Evolutionary conservation across 2,113 vertebrate species (phyloP), one percentile per base, ranked within the genome.

Genomic region (Phainopepla nitens): DNA sequence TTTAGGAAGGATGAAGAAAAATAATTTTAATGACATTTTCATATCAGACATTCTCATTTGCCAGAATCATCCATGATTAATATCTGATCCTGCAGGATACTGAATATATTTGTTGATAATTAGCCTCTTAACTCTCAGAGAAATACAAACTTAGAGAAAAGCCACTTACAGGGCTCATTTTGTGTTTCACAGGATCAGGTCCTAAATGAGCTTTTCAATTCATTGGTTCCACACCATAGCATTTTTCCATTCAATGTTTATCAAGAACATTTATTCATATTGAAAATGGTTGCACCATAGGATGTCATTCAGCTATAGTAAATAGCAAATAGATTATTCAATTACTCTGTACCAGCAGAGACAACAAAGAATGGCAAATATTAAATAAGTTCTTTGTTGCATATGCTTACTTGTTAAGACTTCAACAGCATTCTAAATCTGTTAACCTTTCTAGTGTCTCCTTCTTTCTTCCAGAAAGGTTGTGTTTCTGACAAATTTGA

Each of bases 381-480:
- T 97, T 97, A 97, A 97, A 96, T 96, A 71, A 96, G 87, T 95
- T 83, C 65, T 93, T 95, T 96, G 89, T 95, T 96, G 69, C 41
- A 82, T 33, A 58, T 90, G 62, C 64, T 94, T 80, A 96, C 28
- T 85, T 91, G 33, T 79, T 87, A 90, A 91, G 76, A 92, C 95
- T 96, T 97, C 65, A 80, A 45, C 69, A 92, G 80, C 96, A 96
- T 97, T 97, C 96, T 90, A 96, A 98, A 97, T 95, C 76, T 27
- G 41, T 96, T 98, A 97, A 97, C 97, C 96, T 98, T 98, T 94
- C 78, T 75, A 56, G 23, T 36, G 5, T 44, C 94, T 96, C 76
- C 62, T 77, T 92, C 58, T 93, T 95, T 62, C 78, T 90, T 54
- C 61, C 58, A 87, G 85, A 96, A 95, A 92, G 94, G 88, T 79